Base-by-base conservation (phyloP, 37 sponge, comb jelly and placozoan genomes). In the Eunapius fragilis region DNA sequence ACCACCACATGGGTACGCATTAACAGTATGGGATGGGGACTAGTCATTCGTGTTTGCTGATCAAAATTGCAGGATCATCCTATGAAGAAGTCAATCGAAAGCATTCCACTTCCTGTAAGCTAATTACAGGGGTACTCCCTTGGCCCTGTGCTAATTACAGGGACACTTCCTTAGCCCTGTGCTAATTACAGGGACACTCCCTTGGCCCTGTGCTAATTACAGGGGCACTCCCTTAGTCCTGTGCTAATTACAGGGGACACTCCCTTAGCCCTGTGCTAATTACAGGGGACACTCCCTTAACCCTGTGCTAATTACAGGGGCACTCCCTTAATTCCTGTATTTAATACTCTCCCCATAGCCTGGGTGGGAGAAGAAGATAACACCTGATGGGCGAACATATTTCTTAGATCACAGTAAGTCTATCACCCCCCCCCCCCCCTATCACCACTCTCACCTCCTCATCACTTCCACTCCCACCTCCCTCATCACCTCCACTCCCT, bases 391-490 rank as follows among this genome's bases (percentile, higher is more conserved):
- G 24, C 78, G 96, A 48, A 75, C 84, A 70, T 98, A 96, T 90
- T 98, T 88, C 80, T 86, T 98, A 50, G 97, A 98, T 77, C 98
- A 98, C 87, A 86, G 96, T 96, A 76, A 75, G 95, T 7, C 25
- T 78, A 2, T 47, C 25, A 19, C 2, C 25, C 48, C 41, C 4
- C 25, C 47, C n/a, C 41, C 25, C 47, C 48, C 50, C 26, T 72
- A 10, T 17, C 73, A 25, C 73, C 73, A 10, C 25, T 72, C 73
- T 72, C 31, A 2, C 73, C 30, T 31, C 27, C 27, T 17, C 25
- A 10, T 72, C 73, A 10, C 13, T 17, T 1, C 73, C 1, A 1
- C 31, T 19, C 31, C 11, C 73, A 25, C 14, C 31, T 33, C 31
- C 14, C 31, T 22, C 22, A 10, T 1, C 25, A 13, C 73, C 27